Evolutionary conservation across 1,140 invertebrate genomes (phyloP), one percentile per base, ranked within the genome.

Genomic region (Heliconius congener): DNA sequence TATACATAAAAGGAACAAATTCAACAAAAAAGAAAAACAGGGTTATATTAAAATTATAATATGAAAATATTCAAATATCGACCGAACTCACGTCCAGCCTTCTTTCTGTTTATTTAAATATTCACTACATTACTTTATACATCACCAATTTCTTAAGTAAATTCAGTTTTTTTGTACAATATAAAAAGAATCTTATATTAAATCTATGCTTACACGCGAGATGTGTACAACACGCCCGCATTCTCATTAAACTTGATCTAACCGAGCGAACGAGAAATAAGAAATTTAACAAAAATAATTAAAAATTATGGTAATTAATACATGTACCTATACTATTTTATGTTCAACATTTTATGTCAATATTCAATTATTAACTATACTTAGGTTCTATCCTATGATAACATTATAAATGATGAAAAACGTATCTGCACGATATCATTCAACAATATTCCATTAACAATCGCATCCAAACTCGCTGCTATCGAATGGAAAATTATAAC

Each of bases 41-140:
- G 91, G 91, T 93, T 94, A 94, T 93, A 93, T 93, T 93, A 94
- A 94, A 94, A 94, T 94, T 93, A 94, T 94, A 94, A 94, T 94
- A 94, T 94, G 93, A 94, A 94, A 94, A 94, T 94, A 94, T 94
- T 94, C 93, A 94, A 94, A 93, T 93, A 93, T 93, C 82, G 86
- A 87, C 92, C 87, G 93, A 92, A 93, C 86, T 82, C 90, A 87
- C 85, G 89, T 90, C 87, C 92, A 91, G 90, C 91, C 89, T 88
- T 92, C 86, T 93, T 92, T 93, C 90, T 93, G 90, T 93, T 93
- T 91, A 93, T 93, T 94, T 94, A 93, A 94, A 94, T 94, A 94
- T 90, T 93, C 87, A 91, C 92, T 93, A 93, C 90, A 91, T 92
- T 93, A 92, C 91, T 93, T 94, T 94, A 92, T 93, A 94, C 93